These are phyloP conservation scores for Leptinotarsa juncta DNA, from an alignment of 2,888 invertebrate species.

Conservation along the genomic window DNA sequence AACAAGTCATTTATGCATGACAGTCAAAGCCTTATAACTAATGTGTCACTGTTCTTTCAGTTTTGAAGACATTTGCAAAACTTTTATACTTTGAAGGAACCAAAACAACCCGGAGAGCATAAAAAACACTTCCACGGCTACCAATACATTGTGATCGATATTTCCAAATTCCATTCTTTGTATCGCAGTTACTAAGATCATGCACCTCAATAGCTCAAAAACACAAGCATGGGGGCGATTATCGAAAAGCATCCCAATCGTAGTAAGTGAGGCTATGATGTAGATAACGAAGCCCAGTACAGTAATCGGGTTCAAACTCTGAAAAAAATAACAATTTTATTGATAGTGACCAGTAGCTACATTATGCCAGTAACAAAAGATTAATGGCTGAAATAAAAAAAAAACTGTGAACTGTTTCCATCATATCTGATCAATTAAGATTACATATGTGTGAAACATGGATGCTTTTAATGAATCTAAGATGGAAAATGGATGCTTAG, in stretches of 20 bases:
- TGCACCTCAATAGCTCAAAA: slow-evolving; percentile 76
- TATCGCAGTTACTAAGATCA: slow-evolving; percentile 68
- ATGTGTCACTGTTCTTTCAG: slow-evolving; percentile 22
- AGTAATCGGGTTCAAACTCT: slow-evolving; percentile 73
- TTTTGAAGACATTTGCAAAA: slow-evolving; percentile 67
- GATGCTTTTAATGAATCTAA: no score
- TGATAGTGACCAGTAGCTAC: no score
- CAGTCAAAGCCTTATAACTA: slow-evolving; percentile 18
- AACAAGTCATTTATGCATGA: background rate
- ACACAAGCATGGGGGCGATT: slow-evolving; percentile 72
- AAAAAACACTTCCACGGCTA: slow-evolving; percentile 70
- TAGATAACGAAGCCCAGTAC: slow-evolving; percentile 72
- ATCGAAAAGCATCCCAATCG: slow-evolving; percentile 80
- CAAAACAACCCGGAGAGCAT: slow-evolving; percentile 73
- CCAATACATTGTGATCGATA: slow-evolving; percentile 65
- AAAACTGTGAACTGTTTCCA: no score
- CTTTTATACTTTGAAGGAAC: slow-evolving; percentile 71
- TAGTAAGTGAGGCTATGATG: slow-evolving; percentile 75
- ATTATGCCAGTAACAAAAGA: no score
- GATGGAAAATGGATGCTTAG: no score
- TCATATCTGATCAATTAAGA: no score
- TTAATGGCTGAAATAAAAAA: no score
- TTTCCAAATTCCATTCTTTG: slow-evolving; percentile 64
- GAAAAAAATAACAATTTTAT: slow-evolving; percentile 57
- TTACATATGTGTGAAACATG: no score